Evolutionary conservation across 1,140 invertebrate species (phyloP).

Genomic region (Sitodiplosis mosellana): DNA sequence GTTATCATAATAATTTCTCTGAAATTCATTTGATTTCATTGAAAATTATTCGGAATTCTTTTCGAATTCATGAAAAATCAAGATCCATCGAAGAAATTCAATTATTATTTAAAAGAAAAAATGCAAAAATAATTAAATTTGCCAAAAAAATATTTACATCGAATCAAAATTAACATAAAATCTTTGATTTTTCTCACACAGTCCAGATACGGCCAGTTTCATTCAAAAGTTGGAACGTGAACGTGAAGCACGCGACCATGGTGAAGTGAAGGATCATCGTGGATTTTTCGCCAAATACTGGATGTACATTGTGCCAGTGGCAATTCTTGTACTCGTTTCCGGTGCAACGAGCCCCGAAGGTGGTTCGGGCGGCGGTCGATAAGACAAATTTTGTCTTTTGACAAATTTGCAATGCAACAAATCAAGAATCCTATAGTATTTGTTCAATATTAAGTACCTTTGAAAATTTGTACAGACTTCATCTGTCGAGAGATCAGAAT

Average conservation of each 20-base stretch:
- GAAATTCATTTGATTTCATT: too few species aligned
- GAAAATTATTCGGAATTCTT: too few species aligned
- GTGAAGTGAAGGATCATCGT: slow-evolving; percentile 77
- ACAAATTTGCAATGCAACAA: too few species aligned
- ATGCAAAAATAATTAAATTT: slow-evolving; percentile 23
- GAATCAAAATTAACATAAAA: slow-evolving; percentile 4
- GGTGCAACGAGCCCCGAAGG: slow-evolving; percentile 64
- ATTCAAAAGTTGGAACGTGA: slow-evolving; percentile 83
- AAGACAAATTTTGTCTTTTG: not conserved
- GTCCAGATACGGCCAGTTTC: slow-evolving; percentile 80
- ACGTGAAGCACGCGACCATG: slow-evolving; percentile 71
- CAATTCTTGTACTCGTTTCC: slow-evolving; percentile 68
- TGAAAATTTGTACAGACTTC: too few species aligned
- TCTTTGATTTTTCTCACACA: slow-evolving; percentile 24
- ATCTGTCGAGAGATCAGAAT: too few species aligned
- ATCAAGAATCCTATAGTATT: too few species aligned
- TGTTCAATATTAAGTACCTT: too few species aligned
- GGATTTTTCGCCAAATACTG: slow-evolving; percentile 96
- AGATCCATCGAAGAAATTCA: too few species aligned
- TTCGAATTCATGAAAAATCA: too few species aligned
- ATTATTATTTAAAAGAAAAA: too few species aligned
- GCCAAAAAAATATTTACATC: slow-evolving; percentile 4
- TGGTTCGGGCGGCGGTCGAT: slow-evolving; percentile 23
- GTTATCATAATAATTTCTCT: too few species aligned
- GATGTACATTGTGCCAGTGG: slow-evolving; percentile 86